Base-by-base conservation (phyloP, 2,888 invertebrate species). In the Rhodophaea formosa region DNA sequence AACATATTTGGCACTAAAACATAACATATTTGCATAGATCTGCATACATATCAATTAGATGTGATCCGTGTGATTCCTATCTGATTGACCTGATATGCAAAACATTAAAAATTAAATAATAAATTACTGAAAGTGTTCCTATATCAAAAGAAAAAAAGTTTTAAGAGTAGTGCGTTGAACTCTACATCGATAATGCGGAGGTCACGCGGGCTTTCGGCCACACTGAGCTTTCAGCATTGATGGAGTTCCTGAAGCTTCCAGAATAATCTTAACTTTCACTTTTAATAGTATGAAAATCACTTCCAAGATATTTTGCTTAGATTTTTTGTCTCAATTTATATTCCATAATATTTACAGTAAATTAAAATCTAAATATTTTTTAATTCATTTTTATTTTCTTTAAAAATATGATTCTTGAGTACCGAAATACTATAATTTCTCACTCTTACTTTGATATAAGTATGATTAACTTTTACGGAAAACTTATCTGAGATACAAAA, bases 101-200 rank as follows among this genome's bases (percentile, higher is more conserved):
- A 47, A 39, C 39, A 39, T 39, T 12, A 39, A n/a, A 12, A 39
- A 39, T 39, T 29, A 47, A 14, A 29, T 29, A 1, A 10, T n/a
- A n/a, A n/a, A n/a, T n/a, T n/a, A 14, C 17, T 23, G 45, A 14
- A 8, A 17, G n/a, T n/a, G 23, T 30, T 47, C 16, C 16, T 16
- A 16, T 16, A 23, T 44, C 39, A n/a, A n/a, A 44, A 14, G 8
- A 44, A 44, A 44, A 8, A 43, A 43, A 43, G 15, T 43, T 14
- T 14, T 44, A n/a, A 12, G 39, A 16, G 54, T 60, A 61, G 80
- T 72, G 68, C 80, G 77, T 78, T 82, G 82, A 84, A 82, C 84
- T 70, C 69, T 64, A 62, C 69, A 65, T 67, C 72, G 67, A 66
- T 75, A 70, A 65, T 70, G 70, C 67, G 70, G 74, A 73, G 69